Conservation (phyloP, 2,888 invertebrate species). For the Ypsolopha sequella region DNA sequence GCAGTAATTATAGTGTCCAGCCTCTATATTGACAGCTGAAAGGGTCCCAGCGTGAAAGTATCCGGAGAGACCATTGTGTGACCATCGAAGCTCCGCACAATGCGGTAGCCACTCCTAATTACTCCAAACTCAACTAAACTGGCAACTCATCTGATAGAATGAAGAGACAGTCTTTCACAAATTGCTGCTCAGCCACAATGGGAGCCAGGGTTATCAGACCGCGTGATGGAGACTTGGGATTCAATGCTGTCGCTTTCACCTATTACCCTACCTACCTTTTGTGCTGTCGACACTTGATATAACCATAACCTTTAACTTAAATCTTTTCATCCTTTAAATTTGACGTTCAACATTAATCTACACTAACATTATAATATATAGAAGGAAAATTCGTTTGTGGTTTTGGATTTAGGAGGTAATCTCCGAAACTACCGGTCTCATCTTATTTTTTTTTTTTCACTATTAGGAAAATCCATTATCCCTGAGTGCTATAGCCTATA, state of each 20-base stretch:
- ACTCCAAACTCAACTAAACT: conserved; percentile 29
- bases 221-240: conserved; percentile 56
- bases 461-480: no score
- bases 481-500: no score
- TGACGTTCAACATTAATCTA: no score
- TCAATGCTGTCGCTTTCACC: conserved; percentile 56
- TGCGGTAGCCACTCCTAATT: conserved; percentile 34
- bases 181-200: conserved; percentile 51
- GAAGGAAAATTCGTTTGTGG: no score
- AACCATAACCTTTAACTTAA: no score
- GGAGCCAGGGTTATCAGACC: conserved; percentile 61
- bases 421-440: no score
- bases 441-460: no score
- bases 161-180: conserved; percentile 41
- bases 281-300: conserved; percentile 22
- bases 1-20: conserved; percentile 13
- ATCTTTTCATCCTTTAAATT: no score
- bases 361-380: no score
- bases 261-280: conserved; percentile 46
- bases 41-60: conserved; percentile 40
- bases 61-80: conserved; percentile 30
- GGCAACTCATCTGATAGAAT: conserved; percentile 63
- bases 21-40: conserved; percentile 54
- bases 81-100: conserved; percentile 45
- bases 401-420: no score